Conservation (phyloP, 2,888 invertebrate genomes). For the Microplitis deprimator region DNA sequence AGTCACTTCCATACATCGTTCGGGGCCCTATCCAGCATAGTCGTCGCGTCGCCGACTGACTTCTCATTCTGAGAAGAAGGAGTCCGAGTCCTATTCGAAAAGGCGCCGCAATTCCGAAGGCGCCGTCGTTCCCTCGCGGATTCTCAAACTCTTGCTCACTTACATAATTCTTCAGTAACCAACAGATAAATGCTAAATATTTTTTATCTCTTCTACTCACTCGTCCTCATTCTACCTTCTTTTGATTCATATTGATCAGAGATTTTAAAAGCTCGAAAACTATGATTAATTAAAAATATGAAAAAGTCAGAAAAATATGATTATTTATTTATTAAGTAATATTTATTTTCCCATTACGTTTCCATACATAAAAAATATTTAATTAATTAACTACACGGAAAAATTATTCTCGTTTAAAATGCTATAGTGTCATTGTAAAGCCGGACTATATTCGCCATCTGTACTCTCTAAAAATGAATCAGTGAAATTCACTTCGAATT, state of each 20-base stretch:
- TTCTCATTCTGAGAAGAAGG: constrained; percentile 50
- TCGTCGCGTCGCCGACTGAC: constrained; percentile 49
- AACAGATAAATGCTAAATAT: constrained; percentile 35
- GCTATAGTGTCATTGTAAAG: too few species aligned
- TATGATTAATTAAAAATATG: too few species aligned
- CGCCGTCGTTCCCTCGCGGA: constrained; percentile 48
- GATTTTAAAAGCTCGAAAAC: not conserved
- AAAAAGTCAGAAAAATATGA: not conserved
- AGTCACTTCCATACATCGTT: constrained; percentile 34
- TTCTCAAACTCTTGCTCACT: constrained; percentile 50
- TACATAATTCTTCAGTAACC: constrained; percentile 53
- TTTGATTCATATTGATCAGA: constrained; percentile 24
- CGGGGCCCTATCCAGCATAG: constrained; percentile 40
- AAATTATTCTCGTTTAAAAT: too few species aligned
- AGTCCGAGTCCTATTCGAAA: constrained; percentile 47
- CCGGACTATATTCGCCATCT: too few species aligned
- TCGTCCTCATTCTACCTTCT: constrained; percentile 23
- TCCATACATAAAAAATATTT: too few species aligned
- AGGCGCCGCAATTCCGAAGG: constrained; percentile 51
- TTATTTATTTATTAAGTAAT: not conserved
- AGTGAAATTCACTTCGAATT: too few species aligned
- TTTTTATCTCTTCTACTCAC: constrained; percentile 19
- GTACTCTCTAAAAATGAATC: too few species aligned
- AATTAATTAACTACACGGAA: too few species aligned
- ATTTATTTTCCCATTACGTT: too few species aligned